Conservation (phyloP, 1,140 invertebrate species). For the Mactra quadrangularis region DNA sequence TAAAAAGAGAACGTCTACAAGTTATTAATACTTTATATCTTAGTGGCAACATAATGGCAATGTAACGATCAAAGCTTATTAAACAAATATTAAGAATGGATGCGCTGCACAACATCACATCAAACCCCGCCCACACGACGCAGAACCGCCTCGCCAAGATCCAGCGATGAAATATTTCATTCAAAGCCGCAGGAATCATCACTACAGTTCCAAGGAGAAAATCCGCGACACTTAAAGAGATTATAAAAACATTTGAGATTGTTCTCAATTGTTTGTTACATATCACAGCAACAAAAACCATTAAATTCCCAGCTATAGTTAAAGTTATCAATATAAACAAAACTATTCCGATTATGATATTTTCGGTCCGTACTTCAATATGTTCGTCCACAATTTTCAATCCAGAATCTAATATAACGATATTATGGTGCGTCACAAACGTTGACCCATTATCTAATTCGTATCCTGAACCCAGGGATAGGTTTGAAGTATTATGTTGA, state of each 20-base stretch:
- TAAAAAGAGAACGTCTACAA: constrained; percentile 89
- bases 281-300: constrained; percentile 93
- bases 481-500: too few species aligned
- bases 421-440: too few species aligned
- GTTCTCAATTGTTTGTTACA: constrained; percentile 94
- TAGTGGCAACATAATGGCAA: constrained; percentile 99
- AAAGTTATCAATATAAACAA: constrained; percentile 67
- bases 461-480: too few species aligned
- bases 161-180: constrained; percentile 90
- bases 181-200: too few species aligned
- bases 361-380: too few species aligned
- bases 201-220: constrained; percentile 92
- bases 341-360: constrained; percentile 58
- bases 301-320: constrained; percentile 89
- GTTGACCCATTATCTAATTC: too few species aligned
- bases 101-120: too few species aligned
- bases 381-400: too few species aligned
- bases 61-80: constrained; percentile 98
- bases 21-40: constrained; percentile 98
- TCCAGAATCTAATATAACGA: too few species aligned
- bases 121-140: too few species aligned
- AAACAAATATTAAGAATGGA: constrained; percentile 99
- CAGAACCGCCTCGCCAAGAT: constrained; percentile 97
- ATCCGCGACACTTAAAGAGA: constrained; percentile 96
- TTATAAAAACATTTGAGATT: constrained; percentile 97